These are phyloP conservation scores for Ips nitidus DNA, from an alignment of 1,140 invertebrate species.

Conservation along the genomic window DNA sequence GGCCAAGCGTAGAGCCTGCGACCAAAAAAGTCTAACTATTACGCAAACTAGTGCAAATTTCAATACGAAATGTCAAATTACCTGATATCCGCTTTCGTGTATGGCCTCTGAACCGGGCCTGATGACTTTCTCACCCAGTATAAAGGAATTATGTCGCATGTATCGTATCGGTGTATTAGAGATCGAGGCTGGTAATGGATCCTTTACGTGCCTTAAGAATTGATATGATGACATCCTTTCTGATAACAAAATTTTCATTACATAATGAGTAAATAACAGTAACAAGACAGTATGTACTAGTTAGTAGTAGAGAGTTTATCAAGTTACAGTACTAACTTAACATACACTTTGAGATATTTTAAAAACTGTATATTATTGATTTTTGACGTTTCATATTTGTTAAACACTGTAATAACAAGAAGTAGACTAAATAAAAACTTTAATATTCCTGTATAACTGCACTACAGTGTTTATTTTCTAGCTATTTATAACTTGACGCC, in stretches of 20 bases:
- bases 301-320: too few species aligned
- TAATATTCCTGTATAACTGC: too few species aligned
- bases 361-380: too few species aligned
- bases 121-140: slow-evolving; percentile 69
- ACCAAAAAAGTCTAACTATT: slow-evolving; percentile 6
- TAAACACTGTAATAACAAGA: too few species aligned
- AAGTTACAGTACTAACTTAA: too few species aligned
- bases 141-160: slow-evolving; percentile 69
- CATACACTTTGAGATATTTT: too few species aligned
- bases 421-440: too few species aligned
- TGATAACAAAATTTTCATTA: slow-evolving; percentile 32
- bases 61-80: slow-evolving; percentile 35
- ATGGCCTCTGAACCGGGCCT: slow-evolving; percentile 57
- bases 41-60: not conserved
- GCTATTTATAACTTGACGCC: too few species aligned
- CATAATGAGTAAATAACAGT: not conserved
- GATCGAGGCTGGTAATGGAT: slow-evolving; percentile 54
- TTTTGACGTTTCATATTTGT: too few species aligned
- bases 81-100: slow-evolving; percentile 73
- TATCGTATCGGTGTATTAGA: slow-evolving; percentile 61
- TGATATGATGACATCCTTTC: slow-evolving; percentile 73
- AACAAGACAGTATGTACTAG: too few species aligned
- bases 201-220: slow-evolving; percentile 63
- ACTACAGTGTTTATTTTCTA: too few species aligned
- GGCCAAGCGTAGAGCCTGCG: slow-evolving; percentile 72